Base-by-base conservation (phyloP, 2,888 invertebrate species). In the Cinara cedri region DNA sequence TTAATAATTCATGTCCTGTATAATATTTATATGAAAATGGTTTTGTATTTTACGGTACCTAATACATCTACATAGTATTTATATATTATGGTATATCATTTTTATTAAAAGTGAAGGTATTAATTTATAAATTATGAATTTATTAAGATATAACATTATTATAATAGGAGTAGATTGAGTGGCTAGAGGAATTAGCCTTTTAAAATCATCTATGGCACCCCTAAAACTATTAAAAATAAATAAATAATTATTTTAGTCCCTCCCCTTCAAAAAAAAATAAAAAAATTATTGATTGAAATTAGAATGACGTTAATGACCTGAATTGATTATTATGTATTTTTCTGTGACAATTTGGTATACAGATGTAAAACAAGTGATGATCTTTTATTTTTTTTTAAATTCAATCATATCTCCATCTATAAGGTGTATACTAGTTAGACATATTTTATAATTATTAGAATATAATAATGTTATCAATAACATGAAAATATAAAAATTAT, bases 1-100 rank as follows among this genome's bases (percentile, higher is more conserved):
- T 68, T 51, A 6, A 34, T 68, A n/a, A n/a, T 70, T 70, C 1
- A 21, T 70, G 11, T 70, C 19, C 34, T 11, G 62, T 51, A 19
- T n/a, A n/a, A n/a, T n/a, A n/a, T n/a, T n/a, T n/a, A n/a, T n/a
- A 14, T 11, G 21, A 46, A 14, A 1, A 49, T 8, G 24, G 16
- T 49, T 66, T 66, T 24, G 3, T n/a, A 70, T 70, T 54, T 70
- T 21, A 4, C 14, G 21, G 3, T 42, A 34, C 42, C 10, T 16
- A 44, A 0, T 55, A 0, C 26, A n/a, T 19, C 19, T 62, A n/a
- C n/a, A 63, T 42, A 42, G 10, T 63, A 63, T 42, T n/a, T 63
- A 54, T 54, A n/a, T 19, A 54, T 19, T 54, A 9, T 54, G 11
- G 6, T 21, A 34, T 42, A 44, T 42, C 42, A 63, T 44, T 34